phyloP scores from a whole-genome alignment of 2,888 invertebrate species.

The Theodoxus fluviatilis region DNA sequence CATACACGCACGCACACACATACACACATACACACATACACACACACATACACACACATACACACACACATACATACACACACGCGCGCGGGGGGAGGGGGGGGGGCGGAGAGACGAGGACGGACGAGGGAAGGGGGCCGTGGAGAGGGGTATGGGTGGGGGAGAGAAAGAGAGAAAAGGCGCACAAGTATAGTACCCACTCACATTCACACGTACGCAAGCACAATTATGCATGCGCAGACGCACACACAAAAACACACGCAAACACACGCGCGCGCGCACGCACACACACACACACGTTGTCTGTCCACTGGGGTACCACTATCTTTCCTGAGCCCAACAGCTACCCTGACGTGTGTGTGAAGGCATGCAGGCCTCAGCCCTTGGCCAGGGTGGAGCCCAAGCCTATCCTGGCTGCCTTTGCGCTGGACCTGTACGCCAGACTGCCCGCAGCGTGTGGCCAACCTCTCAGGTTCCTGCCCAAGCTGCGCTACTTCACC shows the following conservation, averaged over 20 bases:
- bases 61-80: constrained; percentile 5
- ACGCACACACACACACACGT: neutral
- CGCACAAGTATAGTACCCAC: neutral
- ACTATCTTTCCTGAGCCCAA: too few species aligned
- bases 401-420: constrained; percentile 44
- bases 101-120: neutral
- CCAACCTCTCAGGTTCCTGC: constrained; percentile 41
- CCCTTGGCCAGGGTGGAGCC: constrained; percentile 43
- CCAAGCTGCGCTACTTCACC: constrained; percentile 40
- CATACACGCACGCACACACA: constrained; percentile 11
- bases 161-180: neutral
- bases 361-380: constrained; percentile 43
- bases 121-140: neutral
- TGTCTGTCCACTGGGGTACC: too few species aligned
- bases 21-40: neutral
- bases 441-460: constrained; percentile 52
- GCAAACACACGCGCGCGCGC: neutral
- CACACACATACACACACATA: neutral
- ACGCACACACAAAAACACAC: neutral
- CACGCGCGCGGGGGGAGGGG: neutral
- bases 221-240: neutral
- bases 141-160: neutral
- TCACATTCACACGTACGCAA: neutral
- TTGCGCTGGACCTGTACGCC: constrained; percentile 44
- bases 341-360: too few species aligned